Evolutionary conservation across 2,888 invertebrate species (phyloP).

Genomic region (Pecten maximus): DNA sequence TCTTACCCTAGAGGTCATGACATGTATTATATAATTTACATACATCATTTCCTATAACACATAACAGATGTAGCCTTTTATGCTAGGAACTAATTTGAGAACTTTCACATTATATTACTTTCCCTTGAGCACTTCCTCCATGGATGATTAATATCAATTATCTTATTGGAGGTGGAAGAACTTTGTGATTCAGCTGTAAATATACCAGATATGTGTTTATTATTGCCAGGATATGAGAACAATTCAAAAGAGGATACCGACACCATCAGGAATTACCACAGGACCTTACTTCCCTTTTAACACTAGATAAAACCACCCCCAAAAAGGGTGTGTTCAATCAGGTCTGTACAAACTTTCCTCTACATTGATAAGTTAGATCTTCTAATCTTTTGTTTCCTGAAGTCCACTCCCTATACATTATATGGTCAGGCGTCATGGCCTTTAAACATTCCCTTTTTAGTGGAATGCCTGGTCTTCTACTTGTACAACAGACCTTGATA

Average conservation of each 20-base stretch:
- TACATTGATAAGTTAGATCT: not conserved
- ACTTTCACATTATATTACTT: constrained; percentile 20
- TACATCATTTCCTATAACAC: not conserved
- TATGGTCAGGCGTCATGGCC: not conserved
- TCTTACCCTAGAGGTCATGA: not conserved
- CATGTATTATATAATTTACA: not conserved
- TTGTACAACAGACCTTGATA: too few relatives aligned
- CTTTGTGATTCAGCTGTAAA: not conserved
- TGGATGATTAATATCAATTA: not conserved
- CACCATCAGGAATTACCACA: not conserved
- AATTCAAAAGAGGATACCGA: not conserved
- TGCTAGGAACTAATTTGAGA: not conserved
- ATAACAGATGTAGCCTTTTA: not conserved
- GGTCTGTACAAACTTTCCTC: not conserved
- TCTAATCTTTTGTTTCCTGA: not conserved
- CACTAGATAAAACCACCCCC: not conserved
- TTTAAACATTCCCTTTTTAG: not conserved
- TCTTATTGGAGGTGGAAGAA: not conserved
- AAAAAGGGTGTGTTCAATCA: not conserved
- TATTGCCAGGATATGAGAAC: constrained; percentile 26
- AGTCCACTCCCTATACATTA: not conserved
- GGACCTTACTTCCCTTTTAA: constrained; percentile 7
- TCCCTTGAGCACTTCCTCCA: not conserved
- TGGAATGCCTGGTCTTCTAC: too few relatives aligned
- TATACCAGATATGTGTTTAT: not conserved